Evolutionary conservation across 2,113 vertebrate species (phyloP).

Genomic region (Leptodactylus fuscus): DNA sequence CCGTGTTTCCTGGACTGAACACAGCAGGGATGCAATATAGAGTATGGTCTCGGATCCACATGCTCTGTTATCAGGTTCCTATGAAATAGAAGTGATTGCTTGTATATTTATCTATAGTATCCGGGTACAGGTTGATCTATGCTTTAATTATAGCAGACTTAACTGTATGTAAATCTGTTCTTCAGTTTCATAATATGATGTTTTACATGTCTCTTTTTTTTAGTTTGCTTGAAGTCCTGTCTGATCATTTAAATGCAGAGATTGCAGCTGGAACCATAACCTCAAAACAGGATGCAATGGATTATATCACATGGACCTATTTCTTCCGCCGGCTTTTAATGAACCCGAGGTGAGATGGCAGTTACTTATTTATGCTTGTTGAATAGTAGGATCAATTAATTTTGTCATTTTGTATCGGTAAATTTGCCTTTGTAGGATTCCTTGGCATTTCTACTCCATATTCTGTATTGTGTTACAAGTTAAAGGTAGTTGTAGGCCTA

Average conservation of each 20-base stretch:
- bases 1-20: no score
- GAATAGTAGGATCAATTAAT: neutral
- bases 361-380: neutral
- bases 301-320: constrained; percentile 99
- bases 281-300: constrained; percentile 98
- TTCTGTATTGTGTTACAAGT: no score
- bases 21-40: no score
- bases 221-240: constrained; percentile 90
- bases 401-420: neutral
- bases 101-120: no score
- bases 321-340: constrained; percentile 97
- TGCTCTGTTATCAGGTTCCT: no score
- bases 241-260: constrained; percentile 96
- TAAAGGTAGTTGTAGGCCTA: no score
- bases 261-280: constrained; percentile 92
- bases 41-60: no score
- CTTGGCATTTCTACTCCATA: no score
- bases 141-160: no score
- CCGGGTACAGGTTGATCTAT: no score
- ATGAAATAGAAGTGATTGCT: no score
- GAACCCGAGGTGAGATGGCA: constrained; percentile 89
- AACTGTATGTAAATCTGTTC: no score
- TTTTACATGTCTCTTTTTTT: neutral
- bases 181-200: neutral
- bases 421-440: neutral